Evolutionary conservation across 1,140 invertebrate genomes (phyloP).

Genomic region (Drosophila insularis): DNA sequence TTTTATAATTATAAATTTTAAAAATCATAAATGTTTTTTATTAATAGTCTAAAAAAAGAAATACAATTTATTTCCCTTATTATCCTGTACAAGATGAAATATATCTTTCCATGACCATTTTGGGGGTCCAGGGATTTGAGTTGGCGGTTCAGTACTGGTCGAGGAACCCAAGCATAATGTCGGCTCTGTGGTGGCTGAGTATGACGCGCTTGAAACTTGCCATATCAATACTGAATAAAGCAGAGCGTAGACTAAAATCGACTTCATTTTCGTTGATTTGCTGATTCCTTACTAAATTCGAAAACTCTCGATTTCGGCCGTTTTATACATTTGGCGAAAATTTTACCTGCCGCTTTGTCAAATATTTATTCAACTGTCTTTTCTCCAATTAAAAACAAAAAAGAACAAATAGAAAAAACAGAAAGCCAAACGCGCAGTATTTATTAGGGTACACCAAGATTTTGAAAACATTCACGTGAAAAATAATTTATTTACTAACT

Average conservation of each 20-base stretch:
- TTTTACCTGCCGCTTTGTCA: background rate
- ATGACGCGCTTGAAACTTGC: background rate
- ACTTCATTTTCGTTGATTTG: conserved; percentile 1
- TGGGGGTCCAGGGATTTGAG: background rate
- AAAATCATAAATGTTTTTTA: background rate
- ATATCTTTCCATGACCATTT: conserved; percentile 27
- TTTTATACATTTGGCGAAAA: conserved; percentile 29
- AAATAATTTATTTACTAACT: too few relatives aligned
- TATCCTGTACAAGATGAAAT: conserved; percentile 10
- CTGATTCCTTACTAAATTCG: conserved; percentile 14
- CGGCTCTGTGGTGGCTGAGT: background rate
- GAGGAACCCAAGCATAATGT: background rate
- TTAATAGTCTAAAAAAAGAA: conserved; percentile 33
- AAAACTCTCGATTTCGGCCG: background rate
- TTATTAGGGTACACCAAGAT: too few relatives aligned
- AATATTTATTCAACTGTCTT: conserved; percentile 44
- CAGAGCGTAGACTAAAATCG: background rate
- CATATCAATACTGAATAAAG: background rate
- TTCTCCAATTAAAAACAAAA: background rate
- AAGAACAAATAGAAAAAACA: background rate
- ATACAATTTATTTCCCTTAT: conserved; percentile 40
- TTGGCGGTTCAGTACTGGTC: background rate
- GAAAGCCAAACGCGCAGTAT: background rate
- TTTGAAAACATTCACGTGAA: too few relatives aligned
- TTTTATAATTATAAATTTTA: too few relatives aligned